These are phyloP conservation scores for Daphoenositta chrysoptera DNA, from an alignment of 2,113 vertebrate species.

Conservation along the genomic window DNA sequence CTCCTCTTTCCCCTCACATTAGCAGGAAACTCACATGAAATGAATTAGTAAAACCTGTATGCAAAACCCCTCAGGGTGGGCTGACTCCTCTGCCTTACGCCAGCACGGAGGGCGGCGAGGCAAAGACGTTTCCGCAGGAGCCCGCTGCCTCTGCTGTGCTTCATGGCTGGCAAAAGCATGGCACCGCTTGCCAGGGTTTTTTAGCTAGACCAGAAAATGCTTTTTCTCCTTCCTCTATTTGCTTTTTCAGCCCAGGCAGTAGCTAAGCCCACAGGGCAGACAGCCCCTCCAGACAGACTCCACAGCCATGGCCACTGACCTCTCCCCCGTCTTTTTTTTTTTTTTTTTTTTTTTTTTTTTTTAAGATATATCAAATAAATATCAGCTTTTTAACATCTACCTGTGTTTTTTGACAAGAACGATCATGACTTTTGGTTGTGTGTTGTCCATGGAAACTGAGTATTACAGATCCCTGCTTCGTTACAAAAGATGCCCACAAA, in stretches of 20 bases:
- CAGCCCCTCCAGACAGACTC: not conserved
- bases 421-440: not conserved
- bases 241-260: not conserved
- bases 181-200: not conserved
- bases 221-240: not conserved
- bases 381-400: not conserved
- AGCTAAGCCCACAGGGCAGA: not conserved
- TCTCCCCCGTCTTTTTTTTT: not conserved
- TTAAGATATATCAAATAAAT: not conserved
- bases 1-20: not conserved
- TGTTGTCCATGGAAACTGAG: not conserved
- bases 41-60: not conserved
- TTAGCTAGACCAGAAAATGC: not conserved
- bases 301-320: not conserved
- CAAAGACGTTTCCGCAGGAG: not conserved
- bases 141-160: rapidly evolving
- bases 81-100: not conserved
- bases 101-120: not conserved
- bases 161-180: not conserved
- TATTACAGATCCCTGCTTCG: not conserved
- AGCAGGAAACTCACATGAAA: not conserved
- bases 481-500: not conserved
- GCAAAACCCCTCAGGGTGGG: not conserved
- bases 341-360: not conserved
- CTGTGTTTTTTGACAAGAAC: not conserved